A percentile compares a stretch with the other conserved stretches of the same genome.
phyloP scores from a whole-genome alignment of 1,140 invertebrate genomes.

The Heliconius eleuchia region DNA sequence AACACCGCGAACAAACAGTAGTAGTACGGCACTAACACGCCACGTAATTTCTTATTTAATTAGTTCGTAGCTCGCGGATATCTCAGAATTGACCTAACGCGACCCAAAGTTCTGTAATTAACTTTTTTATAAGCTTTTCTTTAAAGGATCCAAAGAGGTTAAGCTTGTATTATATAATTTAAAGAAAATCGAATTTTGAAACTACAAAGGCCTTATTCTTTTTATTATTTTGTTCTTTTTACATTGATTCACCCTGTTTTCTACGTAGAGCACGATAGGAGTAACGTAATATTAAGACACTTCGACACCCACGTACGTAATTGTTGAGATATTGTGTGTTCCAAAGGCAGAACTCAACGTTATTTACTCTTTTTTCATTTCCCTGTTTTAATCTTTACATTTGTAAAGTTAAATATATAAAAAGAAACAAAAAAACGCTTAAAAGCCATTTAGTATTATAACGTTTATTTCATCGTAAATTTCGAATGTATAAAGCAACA shows the following conservation, averaged over 20 bases:
- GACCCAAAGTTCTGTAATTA: slow-evolving; percentile 6
- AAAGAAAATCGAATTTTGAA: not conserved
- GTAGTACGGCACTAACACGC: not conserved
- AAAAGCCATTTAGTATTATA: not conserved
- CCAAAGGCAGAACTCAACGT: too few relatives aligned
- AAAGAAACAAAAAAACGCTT: not conserved
- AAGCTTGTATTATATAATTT: not conserved
- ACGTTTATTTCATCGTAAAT: not conserved
- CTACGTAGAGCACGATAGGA: too few relatives aligned
- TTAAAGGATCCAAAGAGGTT: not conserved
- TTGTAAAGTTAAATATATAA: too few relatives aligned
- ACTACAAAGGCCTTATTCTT: not conserved
- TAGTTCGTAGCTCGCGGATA: slow-evolving; percentile 5
- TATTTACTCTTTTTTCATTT: too few relatives aligned
- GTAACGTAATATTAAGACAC: too few relatives aligned
- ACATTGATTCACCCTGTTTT: too few relatives aligned
- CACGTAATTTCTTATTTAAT: slow-evolving; percentile 6
- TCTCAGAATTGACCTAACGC: not conserved
- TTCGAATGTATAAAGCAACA: not conserved
- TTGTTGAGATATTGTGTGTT: too few relatives aligned
- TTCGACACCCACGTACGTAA: too few relatives aligned
- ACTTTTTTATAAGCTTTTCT: slow-evolving; percentile 7
- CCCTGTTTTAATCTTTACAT: too few relatives aligned
- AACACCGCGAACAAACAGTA: not conserved
- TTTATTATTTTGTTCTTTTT: not conserved